Evolutionary conservation across 1,140 invertebrate species (phyloP).

Genomic region (Philotrypesis tridentata): DNA sequence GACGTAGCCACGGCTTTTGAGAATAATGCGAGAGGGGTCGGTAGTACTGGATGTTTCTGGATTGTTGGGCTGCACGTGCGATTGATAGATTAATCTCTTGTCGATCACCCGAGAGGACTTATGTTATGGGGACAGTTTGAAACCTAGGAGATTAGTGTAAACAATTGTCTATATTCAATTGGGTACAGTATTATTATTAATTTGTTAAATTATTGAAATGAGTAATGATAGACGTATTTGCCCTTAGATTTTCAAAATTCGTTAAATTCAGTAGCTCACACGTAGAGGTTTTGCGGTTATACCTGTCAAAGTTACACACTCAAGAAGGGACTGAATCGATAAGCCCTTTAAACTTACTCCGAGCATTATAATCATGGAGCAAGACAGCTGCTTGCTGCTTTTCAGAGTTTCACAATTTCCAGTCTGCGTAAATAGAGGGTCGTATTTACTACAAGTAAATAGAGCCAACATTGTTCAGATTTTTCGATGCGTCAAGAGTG

Average conservation of each 20-base stretch:
- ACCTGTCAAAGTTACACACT: not conserved
- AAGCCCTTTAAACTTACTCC: conserved; percentile 8
- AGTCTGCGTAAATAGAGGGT: conserved; percentile 4
- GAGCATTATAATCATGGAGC: conserved; percentile 11
- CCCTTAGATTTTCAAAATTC: no score
- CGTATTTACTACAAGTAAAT: conserved; percentile 10
- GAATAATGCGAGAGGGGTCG: not conserved
- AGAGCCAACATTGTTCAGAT: not conserved
- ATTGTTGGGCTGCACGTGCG: no score
- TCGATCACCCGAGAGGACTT: no score
- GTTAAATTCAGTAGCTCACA: no score
- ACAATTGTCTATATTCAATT: no score
- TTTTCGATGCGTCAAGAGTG: not conserved
- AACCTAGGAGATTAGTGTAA: no score
- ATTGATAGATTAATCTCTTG: not conserved
- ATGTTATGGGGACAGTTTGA: no score
- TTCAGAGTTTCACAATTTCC: conserved; percentile 7
- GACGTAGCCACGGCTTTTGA: not conserved
- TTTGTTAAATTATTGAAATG: no score
- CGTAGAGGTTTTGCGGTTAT: not conserved
- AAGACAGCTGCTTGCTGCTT: conserved; percentile 3
- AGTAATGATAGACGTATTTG: no score
- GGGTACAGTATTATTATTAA: no score
- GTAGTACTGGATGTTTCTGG: no score
- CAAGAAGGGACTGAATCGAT: not conserved